Base-by-base conservation (phyloP, 2,888 invertebrate species). In the Thumatha senex region DNA sequence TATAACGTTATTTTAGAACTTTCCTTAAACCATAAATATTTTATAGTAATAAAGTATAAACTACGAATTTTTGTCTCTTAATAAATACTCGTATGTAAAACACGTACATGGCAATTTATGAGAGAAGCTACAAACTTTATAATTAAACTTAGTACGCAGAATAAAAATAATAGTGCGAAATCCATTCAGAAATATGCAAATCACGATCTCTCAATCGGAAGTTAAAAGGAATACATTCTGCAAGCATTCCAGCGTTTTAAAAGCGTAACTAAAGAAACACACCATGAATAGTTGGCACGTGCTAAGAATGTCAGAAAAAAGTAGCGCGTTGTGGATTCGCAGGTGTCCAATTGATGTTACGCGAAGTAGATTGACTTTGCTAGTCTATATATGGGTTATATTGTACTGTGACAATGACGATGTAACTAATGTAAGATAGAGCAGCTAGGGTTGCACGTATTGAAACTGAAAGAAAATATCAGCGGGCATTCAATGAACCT, bases 231-330 rank as follows among this genome's bases (percentile, higher is more conserved):
- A 57, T 51, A 62, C 12, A 59, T 62, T 63, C 58, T 62, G 49
- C 33, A 49, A 40, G 47, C 61, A 70, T 69, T 60, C 64, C 70
- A 57, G 59, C 42, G 47, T 40, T 39, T 56, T 51, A 50, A 18
- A 72, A 61, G 70, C 79, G 67, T 78, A 67, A 54, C 74, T 67
- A 76, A 82, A 78, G 65, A 68, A 73, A 75, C 70, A 65, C n/a
- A 75, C 72, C 77, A 77, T 82, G 82, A 81, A 79, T 74, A 70
- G 72, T 67, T 63, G 80, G 86, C 89, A 87, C 88, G 88, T 79
- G 88, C 78, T 72, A 70, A 68, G 86, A 86, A 87, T 86, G 84
- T 68, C 55, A 67, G 71, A 76, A 81, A 84, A 79, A 56, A 71
- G n/a, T n/a, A n/a, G n/a, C n/a, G n/a, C 49, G 9, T 12, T 57